phyloP scores from a whole-genome alignment of 2,888 invertebrate species.

The Steromphala cineraria region DNA sequence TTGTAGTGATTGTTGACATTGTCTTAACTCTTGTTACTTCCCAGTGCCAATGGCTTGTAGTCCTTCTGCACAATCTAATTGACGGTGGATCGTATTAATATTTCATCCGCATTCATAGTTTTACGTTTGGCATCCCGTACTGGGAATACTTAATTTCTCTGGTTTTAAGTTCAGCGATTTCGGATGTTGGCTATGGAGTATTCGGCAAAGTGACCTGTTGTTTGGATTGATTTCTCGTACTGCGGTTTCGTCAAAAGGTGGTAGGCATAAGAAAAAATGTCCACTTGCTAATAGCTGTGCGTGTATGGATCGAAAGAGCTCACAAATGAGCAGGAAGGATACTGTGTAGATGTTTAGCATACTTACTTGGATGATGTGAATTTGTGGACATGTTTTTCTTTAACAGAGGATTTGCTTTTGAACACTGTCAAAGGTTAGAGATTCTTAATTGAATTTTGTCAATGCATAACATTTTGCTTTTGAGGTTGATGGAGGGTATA shows the following conservation, averaged over 20 bases:
- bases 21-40: not conserved
- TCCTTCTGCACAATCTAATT: not conserved
- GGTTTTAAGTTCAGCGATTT: not conserved
- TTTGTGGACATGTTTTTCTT: too few relatives aligned
- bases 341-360: too few relatives aligned
- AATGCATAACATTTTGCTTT: too few relatives aligned
- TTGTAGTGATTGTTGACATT: constrained; percentile 1
- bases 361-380: too few relatives aligned
- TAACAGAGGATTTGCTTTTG: too few relatives aligned
- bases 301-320: too few relatives aligned
- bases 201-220: not conserved
- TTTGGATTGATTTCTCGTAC: not conserved
- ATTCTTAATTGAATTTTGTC: too few relatives aligned
- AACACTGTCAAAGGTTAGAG: too few relatives aligned
- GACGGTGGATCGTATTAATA: not conserved
- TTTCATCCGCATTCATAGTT: not conserved
- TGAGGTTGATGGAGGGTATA: too few relatives aligned
- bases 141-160: not conserved
- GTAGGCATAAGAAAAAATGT: not conserved
- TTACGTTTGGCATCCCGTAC: not conserved
- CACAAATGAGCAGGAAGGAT: too few relatives aligned
- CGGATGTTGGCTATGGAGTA: not conserved
- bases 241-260: not conserved
- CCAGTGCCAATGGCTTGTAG: not conserved
- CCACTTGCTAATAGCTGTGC: not conserved